Evolutionary conservation across 2,113 vertebrate genomes (phyloP), one percentile per base, ranked within the genome.

Genomic region (Epinephelus cyanopodus): DNA sequence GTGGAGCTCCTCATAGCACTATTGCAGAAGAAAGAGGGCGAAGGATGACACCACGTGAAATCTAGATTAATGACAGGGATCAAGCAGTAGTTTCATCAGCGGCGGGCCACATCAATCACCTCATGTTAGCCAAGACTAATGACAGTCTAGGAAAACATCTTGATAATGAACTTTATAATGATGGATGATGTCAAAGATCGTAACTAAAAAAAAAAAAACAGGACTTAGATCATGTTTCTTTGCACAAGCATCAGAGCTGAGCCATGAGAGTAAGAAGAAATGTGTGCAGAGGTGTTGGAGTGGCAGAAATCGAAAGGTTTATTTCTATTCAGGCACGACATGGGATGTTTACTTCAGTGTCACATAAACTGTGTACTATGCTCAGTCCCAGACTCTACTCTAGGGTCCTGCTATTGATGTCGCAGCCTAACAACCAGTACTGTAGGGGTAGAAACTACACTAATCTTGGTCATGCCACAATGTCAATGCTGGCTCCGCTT

Each of bases 1-100:
- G 69, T 64, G 54, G 77, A 54, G 52, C 71, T 66, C 71, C 50
- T 78, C 74, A 23, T 50, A 74, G 68, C 50, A 53, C 53, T 58
- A n/a, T 33, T 69, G 18, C 18, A 37, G 48, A 79, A 66, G 18
- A 63, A 62, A 82, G 47, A 85, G 95, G 90, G 84, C 83, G 79
- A 92, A 92, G 93, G 95, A 96, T 96, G 96, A 96, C 94, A 96
- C 93, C 91, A 90, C 79, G 77, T 88, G 79, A 96, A 95, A 97
- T 95, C 93, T 92, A 97, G 96, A 97, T 96, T 96, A 96, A 97
- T 97, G 96, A 94, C 92, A 90, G 91, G 94, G 95, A 96, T 96
- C 94, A 95, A 94, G 89, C 64, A 75, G 93, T 86, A 87, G 86
- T 86, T 93, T 95, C 94, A 94, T 95, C 95, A 92, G 90, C 91